Conservation (phyloP, 2,888 invertebrate species). For the Caenorhabditis japonica region DNA sequence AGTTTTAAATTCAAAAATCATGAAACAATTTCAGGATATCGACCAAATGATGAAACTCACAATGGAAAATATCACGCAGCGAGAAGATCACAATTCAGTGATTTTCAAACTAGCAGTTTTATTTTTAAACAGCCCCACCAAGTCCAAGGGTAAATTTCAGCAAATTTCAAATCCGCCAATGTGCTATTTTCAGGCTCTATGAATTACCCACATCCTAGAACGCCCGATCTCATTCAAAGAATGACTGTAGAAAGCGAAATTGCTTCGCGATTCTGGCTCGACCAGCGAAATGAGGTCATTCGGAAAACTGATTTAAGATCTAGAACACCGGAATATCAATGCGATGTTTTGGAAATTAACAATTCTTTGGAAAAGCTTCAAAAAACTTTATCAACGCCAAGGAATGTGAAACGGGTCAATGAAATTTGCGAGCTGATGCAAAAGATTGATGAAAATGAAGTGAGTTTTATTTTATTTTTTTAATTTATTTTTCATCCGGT, state of each 20-base stretch:
- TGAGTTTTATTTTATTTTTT: not conserved
- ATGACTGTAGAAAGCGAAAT: conserved; percentile 41
- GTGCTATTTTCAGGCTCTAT: conserved; percentile 1
- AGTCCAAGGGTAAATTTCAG: conserved; percentile 2
- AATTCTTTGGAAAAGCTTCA: conserved; percentile 7
- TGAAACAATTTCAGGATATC: conserved; percentile 18
- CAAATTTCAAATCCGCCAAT: not conserved
- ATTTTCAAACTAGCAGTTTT: conserved; percentile 28
- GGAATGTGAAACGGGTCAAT: conserved; percentile 23
- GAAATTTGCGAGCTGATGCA: conserved; percentile 30
- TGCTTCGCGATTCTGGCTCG: conserved; percentile 34
- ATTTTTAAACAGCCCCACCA: conserved; percentile 17
- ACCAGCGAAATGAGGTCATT: conserved; percentile 39
- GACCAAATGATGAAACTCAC: conserved; percentile 33
- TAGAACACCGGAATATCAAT: conserved; percentile 6
- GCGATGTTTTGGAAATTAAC: conserved; percentile 24
- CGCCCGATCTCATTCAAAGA: conserved; percentile 28
- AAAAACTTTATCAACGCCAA: conserved; percentile 16
- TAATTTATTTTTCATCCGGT: too few species aligned
- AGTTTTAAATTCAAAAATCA: not conserved
- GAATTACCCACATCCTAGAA: conserved; percentile 24
- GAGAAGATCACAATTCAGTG: conserved; percentile 28
- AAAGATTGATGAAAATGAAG: conserved; percentile 37
- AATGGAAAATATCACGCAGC: conserved; percentile 37
- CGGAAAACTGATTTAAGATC: conserved; percentile 14